A percentile compares a stretch with the other conserved stretches of the same genome.
Evolutionary conservation across 2,113 vertebrate species (phyloP).

Genomic region (Nyctibius bracteatus): DNA sequence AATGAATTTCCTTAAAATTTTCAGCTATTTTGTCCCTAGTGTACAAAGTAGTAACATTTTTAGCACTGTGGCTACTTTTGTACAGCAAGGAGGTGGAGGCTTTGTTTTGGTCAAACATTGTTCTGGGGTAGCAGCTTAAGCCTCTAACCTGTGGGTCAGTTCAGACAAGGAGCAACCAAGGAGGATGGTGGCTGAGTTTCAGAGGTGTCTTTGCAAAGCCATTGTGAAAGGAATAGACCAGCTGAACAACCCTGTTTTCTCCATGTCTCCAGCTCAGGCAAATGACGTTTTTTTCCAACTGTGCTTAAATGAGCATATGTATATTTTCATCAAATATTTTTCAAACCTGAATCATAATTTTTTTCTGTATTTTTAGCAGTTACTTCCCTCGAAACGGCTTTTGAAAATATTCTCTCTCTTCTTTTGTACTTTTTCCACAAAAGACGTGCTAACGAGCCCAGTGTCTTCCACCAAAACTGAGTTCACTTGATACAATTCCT

Average conservation of each 20-base stretch:
- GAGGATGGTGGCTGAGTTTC: neutral
- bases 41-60: neutral
- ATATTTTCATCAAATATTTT: neutral
- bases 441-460: neutral
- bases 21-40: neutral
- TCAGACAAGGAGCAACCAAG: neutral
- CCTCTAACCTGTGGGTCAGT: neutral
- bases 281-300: neutral
- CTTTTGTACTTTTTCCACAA: neutral
- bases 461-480: neutral
- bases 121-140: neutral
- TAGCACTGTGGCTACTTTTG: neutral
- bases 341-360: neutral
- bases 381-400: neutral
- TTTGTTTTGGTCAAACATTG: neutral
- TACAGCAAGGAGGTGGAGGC: accelerated
- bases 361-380: neutral
- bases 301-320: neutral
- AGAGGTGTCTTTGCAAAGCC: neutral
- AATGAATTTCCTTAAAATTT: neutral
- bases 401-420: neutral
- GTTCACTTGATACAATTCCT: neutral
- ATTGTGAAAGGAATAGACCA: neutral
- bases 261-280: neutral
- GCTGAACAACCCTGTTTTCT: neutral